A percentile compares a stretch with the other conserved stretches of the same genome.
Conservation (phyloP, 23 tunicate genomes). For the Ascidia mentula region DNA sequence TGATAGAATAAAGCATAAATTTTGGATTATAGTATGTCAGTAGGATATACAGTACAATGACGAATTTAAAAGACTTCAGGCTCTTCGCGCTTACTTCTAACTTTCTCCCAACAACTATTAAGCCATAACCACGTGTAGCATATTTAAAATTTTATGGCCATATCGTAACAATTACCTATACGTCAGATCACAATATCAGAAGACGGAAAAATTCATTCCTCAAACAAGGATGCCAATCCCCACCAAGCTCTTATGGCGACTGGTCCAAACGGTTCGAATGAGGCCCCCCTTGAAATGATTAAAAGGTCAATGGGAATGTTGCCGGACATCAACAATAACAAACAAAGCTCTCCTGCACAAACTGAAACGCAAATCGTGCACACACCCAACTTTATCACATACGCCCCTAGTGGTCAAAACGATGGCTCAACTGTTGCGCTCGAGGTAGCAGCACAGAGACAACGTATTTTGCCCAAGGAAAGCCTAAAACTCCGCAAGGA, state of each 20-base stretch:
- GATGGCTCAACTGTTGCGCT: not conserved
- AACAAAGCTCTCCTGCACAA: not conserved
- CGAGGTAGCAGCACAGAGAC: conserved; percentile 12
- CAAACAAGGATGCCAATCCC: conserved; percentile 12
- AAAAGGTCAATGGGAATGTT: conserved; percentile 24
- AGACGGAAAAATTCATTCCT: conserved; percentile 14
- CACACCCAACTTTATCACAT: conserved; percentile 42
- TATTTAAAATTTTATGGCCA: not conserved
- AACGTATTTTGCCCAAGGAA: not conserved
- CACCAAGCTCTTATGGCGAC: conserved; percentile 21
- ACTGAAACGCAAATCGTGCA: not conserved
- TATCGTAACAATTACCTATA: not conserved
- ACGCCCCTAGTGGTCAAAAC: not conserved
- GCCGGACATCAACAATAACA: not conserved
- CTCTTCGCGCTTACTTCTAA: too few relatives aligned
- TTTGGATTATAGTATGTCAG: too few relatives aligned
- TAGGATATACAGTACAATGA: too few relatives aligned
- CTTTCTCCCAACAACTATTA: too few relatives aligned
- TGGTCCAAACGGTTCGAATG: conserved; percentile 13
- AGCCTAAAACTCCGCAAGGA: conserved; percentile 35
- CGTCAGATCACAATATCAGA: conserved; percentile 23
- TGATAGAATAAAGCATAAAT: too few relatives aligned
- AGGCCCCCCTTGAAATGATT: conserved; percentile 22
- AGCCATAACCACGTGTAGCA: too few relatives aligned
- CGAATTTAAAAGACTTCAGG: too few relatives aligned